Conservation (phyloP, 1,140 invertebrate genomes). For the Neodiprion virginianus region DNA sequence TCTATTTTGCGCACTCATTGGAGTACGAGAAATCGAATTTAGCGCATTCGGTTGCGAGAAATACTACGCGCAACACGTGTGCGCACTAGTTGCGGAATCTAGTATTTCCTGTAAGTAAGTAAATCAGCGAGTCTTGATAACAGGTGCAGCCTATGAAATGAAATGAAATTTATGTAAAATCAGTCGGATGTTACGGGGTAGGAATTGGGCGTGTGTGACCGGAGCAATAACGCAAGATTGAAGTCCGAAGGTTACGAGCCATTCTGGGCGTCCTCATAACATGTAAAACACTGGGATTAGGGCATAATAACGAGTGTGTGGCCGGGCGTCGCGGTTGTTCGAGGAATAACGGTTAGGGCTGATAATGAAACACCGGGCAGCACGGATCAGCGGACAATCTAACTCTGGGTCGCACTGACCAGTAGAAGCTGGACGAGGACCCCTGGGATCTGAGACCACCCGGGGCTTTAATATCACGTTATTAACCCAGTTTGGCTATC, state of each 20-base stretch:
- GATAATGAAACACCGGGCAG: constrained; percentile 40
- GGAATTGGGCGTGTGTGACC: constrained; percentile 23
- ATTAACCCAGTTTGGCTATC: constrained; percentile 52
- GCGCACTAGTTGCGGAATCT: no score
- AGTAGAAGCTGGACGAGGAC: constrained; percentile 37
- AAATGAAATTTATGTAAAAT: constrained; percentile 48
- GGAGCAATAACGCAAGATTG: constrained; percentile 51
- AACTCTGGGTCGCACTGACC: background rate
- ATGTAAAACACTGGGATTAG: constrained; percentile 58
- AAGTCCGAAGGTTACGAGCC: constrained; percentile 37
- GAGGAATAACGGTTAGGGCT: constrained; percentile 18
- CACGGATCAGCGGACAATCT: constrained; percentile 5
- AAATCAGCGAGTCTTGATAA: background rate
- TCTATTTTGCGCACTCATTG: no score
- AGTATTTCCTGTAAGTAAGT: no score
- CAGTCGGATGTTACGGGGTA: constrained; percentile 28
- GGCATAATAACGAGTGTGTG: constrained; percentile 45
- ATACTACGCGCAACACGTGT: no score
- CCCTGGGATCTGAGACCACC: constrained; percentile 47
- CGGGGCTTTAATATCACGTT: constrained; percentile 58
- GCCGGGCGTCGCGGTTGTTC: constrained; percentile 14
- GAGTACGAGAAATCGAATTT: no score
- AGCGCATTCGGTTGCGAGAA: no score
- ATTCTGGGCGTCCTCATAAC: constrained; percentile 48
- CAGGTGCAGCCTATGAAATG: constrained; percentile 16